phyloP scores from a whole-genome alignment of 2,797 vertebrate species.

The Notamacropus eugenii region DNA sequence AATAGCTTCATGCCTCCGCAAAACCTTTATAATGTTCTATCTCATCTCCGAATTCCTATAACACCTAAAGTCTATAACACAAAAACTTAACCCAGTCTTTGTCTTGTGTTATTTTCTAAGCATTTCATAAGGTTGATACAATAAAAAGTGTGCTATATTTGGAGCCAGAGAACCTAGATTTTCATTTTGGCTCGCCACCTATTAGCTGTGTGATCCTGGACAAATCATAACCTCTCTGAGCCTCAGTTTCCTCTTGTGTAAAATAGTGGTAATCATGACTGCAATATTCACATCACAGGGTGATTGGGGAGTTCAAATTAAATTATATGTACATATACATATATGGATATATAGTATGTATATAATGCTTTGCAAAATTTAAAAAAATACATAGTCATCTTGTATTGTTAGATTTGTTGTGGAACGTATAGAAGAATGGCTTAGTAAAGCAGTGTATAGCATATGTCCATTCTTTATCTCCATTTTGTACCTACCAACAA shows the following conservation, averaged over 20 bases:
- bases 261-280: neutral
- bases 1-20: neutral
- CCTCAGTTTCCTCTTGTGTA: neutral
- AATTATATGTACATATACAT: neutral
- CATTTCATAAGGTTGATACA: neutral
- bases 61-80: neutral
- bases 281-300: neutral
- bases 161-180: neutral
- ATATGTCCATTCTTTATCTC: constrained; percentile 37
- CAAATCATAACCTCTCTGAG: neutral
- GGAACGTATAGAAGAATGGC: constrained; percentile 50
- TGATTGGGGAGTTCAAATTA: neutral
- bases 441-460: constrained; percentile 63
- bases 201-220: neutral
- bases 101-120: neutral
- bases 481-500: constrained; percentile 65
- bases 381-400: neutral
- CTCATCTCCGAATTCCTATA: neutral
- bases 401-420: constrained; percentile 42
- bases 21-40: neutral
- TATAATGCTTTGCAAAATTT: neutral
- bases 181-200: neutral
- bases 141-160: neutral
- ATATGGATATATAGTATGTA: neutral
- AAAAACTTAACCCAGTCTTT: neutral